Percentiles rank a stretch among this genome's conserved stretches.
phyloP scores from a whole-genome alignment of 2,888 invertebrate genomes.

The Caenorhabditis sinica region DNA sequence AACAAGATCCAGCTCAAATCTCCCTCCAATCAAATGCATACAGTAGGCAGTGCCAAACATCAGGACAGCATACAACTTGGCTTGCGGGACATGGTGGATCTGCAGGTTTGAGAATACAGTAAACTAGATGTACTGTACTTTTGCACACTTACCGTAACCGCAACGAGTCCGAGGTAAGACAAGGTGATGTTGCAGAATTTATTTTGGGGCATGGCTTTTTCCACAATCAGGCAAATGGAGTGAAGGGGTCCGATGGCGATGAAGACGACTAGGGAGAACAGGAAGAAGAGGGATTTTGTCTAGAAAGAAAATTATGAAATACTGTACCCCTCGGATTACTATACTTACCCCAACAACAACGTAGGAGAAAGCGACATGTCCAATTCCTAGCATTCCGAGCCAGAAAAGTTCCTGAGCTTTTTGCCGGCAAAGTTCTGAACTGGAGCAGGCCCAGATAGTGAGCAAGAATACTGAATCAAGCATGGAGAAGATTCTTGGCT shows the following conservation, averaged over 20 bases:
- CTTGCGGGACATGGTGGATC: no score
- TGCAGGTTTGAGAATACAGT: no score
- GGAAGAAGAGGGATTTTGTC: background rate
- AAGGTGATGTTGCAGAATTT: background rate
- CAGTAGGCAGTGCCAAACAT: no score
- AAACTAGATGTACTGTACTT: background rate
- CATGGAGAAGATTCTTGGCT: background rate
- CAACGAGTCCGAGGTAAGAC: background rate
- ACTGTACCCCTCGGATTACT: no score
- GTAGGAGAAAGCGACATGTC: background rate
- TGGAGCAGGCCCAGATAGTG: background rate
- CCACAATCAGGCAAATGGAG: background rate
- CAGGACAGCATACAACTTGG: no score
- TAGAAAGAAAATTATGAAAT: background rate
- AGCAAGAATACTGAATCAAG: background rate
- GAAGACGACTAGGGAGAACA: background rate
- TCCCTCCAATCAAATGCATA: no score
- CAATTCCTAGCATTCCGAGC: background rate
- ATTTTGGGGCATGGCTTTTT: background rate
- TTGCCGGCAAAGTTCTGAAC: background rate
- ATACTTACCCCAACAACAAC: background rate
- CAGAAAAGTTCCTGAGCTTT: background rate
- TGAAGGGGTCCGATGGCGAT: conserved; percentile 5
- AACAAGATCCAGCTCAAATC: background rate
- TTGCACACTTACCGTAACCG: background rate